A percentile compares a stretch with the other conserved stretches of the same genome.
These are phyloP conservation scores for Balanococcus diminutus DNA, from an alignment of 2,888 invertebrate species.

Conservation along the genomic window DNA sequence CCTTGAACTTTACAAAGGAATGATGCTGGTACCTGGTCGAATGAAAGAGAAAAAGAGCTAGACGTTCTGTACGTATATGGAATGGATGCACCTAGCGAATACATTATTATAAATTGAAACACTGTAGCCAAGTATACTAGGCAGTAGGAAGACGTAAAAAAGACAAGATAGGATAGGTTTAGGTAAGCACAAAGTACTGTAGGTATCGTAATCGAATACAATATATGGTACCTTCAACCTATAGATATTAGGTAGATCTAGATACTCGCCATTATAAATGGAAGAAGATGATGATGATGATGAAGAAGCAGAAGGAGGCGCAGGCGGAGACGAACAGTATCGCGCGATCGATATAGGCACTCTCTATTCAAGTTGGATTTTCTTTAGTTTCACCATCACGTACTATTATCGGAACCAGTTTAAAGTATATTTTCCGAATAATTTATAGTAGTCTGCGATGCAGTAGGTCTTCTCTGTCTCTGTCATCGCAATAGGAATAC, in stretches of 20 bases:
- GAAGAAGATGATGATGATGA: neutral
- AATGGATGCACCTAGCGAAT: constrained; percentile 18
- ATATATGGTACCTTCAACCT: no score
- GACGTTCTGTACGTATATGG: neutral
- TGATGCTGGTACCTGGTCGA: neutral
- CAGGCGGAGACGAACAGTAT: neutral
- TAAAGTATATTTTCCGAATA: constrained; percentile 25
- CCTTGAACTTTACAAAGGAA: neutral
- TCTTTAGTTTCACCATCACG: constrained; percentile 20
- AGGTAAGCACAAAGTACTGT: no score
- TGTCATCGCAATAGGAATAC: neutral
- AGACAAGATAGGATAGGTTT: neutral
- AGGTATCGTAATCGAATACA: no score
- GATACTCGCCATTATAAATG: neutral
- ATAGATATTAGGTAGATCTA: neutral
- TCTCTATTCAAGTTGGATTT: constrained; percentile 13
- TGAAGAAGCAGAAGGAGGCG: neutral
- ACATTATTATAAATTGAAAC: neutral
- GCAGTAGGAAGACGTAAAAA: neutral
- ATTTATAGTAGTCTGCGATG: neutral
- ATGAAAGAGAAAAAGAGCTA: neutral
- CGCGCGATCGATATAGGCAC: neutral
- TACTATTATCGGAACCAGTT: neutral
- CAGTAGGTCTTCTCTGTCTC: neutral
- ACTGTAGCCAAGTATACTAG: neutral